These are phyloP conservation scores for Silvanus unidentatus DNA, from an alignment of 2,888 invertebrate genomes.

Conservation along the genomic window DNA sequence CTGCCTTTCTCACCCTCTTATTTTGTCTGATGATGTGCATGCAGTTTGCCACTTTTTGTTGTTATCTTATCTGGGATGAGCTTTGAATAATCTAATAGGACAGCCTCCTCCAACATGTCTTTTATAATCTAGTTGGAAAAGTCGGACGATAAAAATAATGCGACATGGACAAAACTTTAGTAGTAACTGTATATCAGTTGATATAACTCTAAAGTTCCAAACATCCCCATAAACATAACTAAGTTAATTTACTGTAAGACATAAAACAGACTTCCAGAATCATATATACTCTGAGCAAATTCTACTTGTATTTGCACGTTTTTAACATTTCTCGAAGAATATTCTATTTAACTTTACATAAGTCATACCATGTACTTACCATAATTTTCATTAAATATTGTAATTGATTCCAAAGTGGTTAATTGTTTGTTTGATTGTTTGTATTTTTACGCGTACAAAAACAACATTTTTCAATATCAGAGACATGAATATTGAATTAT, in stretches of 20 bases:
- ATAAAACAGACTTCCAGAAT: constrained; percentile 35
- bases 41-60: not conserved
- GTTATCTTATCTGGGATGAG: constrained; percentile 10
- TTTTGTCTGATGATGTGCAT: no score
- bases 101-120: not conserved
- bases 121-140: constrained; percentile 11
- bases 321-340: no score
- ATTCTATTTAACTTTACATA: no score
- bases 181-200: constrained; percentile 33
- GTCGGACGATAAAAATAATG: constrained; percentile 30
- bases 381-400: no score
- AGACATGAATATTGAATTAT: no score
- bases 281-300: constrained; percentile 10
- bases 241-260: constrained; percentile 40
- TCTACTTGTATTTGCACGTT: no score
- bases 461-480: no score
- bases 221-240: constrained; percentile 41
- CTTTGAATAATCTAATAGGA: constrained; percentile 14
- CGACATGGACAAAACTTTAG: constrained; percentile 30
- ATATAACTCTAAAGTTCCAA: constrained; percentile 37
- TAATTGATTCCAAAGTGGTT: no score
- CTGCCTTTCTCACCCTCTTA: no score
- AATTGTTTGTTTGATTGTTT: no score
- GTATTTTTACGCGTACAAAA: no score
- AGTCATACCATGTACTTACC: no score